Evolutionary conservation across 1,140 invertebrate species (phyloP).

Genomic region (Drosophila setifemur): DNA sequence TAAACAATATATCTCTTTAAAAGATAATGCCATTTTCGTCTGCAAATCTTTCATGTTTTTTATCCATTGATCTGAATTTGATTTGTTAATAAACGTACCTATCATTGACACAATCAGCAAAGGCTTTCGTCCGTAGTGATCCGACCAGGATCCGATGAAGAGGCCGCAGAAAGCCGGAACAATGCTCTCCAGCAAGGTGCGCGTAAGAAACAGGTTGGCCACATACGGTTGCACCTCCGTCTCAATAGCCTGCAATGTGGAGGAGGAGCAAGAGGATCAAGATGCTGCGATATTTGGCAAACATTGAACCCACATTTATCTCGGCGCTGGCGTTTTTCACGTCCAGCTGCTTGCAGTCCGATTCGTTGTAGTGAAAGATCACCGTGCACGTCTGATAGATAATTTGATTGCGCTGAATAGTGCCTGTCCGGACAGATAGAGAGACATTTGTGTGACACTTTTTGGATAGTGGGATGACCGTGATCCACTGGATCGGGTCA

Average conservation of each 20-base stretch:
- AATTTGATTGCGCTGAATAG: slow-evolving; percentile 84
- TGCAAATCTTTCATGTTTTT: too few relatives aligned
- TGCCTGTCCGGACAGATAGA: slow-evolving; percentile 74
- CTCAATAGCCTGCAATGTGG: slow-evolving; percentile 83
- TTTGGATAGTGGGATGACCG: too few relatives aligned
- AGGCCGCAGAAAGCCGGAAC: slow-evolving; percentile 86
- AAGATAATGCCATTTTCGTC: too few relatives aligned
- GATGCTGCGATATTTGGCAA: neutral
- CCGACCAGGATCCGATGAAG: slow-evolving; percentile 89
- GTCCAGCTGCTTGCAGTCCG: slow-evolving; percentile 83
- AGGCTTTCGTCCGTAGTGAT: slow-evolving; percentile 88
- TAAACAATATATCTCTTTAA: too few relatives aligned
- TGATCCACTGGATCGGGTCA: slow-evolving; percentile 4
- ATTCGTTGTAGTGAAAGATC: slow-evolving; percentile 83
- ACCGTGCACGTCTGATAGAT: slow-evolving; percentile 84
- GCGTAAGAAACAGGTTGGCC: slow-evolving; percentile 84
- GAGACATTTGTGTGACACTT: slow-evolving; percentile 17
- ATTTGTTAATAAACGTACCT: slow-evolving; percentile 78
- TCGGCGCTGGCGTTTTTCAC: slow-evolving; percentile 83
- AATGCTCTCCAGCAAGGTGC: slow-evolving; percentile 85
- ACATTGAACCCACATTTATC: slow-evolving; percentile 70
- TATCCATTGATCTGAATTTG: too few relatives aligned
- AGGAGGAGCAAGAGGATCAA: neutral
- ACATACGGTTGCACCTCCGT: slow-evolving; percentile 85
- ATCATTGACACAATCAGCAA: slow-evolving; percentile 84